Conservation (phyloP, 2,113 vertebrate species). For the Odontesthes bonariensis region DNA sequence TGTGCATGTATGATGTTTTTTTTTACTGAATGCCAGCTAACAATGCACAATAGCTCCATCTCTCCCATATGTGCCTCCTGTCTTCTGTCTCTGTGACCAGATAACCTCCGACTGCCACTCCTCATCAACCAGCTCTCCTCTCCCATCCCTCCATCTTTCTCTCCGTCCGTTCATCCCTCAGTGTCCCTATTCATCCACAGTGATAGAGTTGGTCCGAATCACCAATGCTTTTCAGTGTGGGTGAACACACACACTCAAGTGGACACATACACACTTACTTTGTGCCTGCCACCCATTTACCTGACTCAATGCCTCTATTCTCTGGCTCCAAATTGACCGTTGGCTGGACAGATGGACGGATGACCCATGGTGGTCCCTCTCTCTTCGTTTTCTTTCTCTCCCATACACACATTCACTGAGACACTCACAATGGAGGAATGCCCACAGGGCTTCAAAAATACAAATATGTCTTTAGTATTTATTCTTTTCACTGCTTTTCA, state of each 20-base stretch:
- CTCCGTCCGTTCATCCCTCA: conserved; percentile 57
- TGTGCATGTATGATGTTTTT: conserved; percentile 36
- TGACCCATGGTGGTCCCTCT: conserved; percentile 65
- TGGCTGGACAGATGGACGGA: conserved; percentile 73
- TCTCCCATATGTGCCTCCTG: conserved; percentile 17
- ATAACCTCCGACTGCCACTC: conserved; percentile 76
- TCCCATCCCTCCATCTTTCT: conserved; percentile 61
- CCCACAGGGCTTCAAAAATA: conserved; percentile 25
- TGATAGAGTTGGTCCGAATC: conserved; percentile 71
- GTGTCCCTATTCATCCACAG: conserved; percentile 70
- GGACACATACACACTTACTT: conserved; percentile 46
- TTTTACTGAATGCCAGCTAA: conserved; percentile 55
- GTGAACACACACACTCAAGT: conserved; percentile 38
- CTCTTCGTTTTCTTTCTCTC: conserved; percentile 22
- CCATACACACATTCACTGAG: conserved; percentile 28
- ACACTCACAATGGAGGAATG: conserved; percentile 45
- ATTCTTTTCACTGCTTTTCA: conserved; percentile 17
- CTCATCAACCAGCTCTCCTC: conserved; percentile 56
- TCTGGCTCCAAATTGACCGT: conserved; percentile 74
- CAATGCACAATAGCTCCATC: conserved; percentile 62
- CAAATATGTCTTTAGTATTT: conserved; percentile 41
- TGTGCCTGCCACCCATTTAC: conserved; percentile 72
- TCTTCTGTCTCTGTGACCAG: conserved; percentile 46
- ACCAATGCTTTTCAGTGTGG: conserved; percentile 65
- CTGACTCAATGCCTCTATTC: conserved; percentile 79